Conservation (phyloP, 2,888 invertebrate genomes). For the Erebia epiphron region DNA sequence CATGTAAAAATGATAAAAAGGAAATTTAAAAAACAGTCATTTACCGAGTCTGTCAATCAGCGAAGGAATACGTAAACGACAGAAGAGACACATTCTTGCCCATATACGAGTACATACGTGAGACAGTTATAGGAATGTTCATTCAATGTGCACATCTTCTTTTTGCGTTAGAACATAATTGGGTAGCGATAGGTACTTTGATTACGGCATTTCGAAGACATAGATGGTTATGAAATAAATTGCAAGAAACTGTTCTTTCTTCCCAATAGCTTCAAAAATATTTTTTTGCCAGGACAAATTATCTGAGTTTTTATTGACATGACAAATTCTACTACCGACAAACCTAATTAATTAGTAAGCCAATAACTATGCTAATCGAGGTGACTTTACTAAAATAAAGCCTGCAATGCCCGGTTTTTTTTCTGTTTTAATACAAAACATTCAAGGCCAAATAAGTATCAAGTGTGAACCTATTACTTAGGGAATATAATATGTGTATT, state of each 20-base stretch:
- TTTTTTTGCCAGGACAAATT: background rate
- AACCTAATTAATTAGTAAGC: background rate
- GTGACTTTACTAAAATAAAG: background rate
- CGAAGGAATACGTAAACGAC: constrained; percentile 23
- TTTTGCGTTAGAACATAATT: constrained; percentile 14
- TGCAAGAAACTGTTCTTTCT: background rate
- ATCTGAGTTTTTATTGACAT: background rate
- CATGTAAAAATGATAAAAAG: constrained; percentile 10
- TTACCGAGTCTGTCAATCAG: constrained; percentile 24
- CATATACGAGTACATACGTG: constrained; percentile 33
- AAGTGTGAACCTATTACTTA: background rate
- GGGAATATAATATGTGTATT: too few species aligned
- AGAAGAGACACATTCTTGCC: constrained; percentile 32
- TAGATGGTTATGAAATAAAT: background rate
- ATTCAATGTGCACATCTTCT: constrained; percentile 28
- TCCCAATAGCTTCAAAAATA: background rate
- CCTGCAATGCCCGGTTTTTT: background rate
- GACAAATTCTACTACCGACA: background rate
- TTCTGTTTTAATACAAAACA: background rate
- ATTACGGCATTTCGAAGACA: constrained; percentile 5
- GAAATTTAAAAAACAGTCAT: constrained; percentile 16
- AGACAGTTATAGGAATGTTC: constrained; percentile 39
- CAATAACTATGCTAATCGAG: background rate
- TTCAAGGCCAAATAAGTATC: background rate
- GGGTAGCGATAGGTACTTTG: background rate